Evolutionary conservation across 2,113 vertebrate species (phyloP).

Genomic region (Grus americana): DNA sequence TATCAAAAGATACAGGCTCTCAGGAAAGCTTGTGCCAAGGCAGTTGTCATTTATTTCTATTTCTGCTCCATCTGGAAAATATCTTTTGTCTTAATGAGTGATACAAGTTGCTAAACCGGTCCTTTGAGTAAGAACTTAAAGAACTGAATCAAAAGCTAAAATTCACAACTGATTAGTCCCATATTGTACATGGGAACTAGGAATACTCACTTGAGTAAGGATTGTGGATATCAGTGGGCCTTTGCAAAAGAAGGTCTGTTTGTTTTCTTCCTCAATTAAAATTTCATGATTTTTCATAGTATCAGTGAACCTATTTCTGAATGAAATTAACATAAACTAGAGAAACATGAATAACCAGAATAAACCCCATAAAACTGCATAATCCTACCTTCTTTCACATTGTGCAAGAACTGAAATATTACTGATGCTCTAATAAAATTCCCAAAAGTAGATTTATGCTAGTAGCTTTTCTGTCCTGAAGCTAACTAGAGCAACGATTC

Average conservation of each 20-base stretch:
- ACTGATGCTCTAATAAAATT: background rate
- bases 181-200: background rate
- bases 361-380: background rate
- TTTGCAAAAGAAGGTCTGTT: background rate
- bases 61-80: conserved; percentile 1
- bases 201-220: background rate
- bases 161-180: background rate
- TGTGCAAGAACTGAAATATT: background rate
- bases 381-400: background rate
- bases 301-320: background rate
- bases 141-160: background rate
- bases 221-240: background rate
- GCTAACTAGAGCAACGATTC: background rate
- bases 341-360: background rate
- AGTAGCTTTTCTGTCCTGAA: background rate
- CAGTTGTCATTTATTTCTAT: background rate
- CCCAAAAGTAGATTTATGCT: background rate
- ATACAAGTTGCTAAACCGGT: background rate
- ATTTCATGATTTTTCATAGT: background rate
- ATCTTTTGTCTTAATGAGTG: background rate
- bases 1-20: background rate
- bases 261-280: background rate
- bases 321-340: background rate
- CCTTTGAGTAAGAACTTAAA: background rate
- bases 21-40: background rate